Base-by-base conservation (phyloP, 2,888 invertebrate genomes). In the Deilephila elpenor region DNA sequence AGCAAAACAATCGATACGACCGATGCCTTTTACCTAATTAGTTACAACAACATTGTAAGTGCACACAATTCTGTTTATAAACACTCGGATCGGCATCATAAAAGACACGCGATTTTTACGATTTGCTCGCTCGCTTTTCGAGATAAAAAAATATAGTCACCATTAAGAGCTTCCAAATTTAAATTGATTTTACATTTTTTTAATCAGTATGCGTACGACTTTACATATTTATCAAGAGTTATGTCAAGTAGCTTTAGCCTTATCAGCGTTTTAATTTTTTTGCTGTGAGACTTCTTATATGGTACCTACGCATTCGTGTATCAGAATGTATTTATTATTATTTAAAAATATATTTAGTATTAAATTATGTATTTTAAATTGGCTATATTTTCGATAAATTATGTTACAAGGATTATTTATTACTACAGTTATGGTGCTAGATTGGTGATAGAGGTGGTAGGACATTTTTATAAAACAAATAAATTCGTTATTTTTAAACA, bases 11-110 rank as follows among this genome's bases (percentile, higher is more conserved):
- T 56, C 67, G 59, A 73, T 71, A 73, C 61, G 53, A 25, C 37
- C 25, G 59, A 73, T 62, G 32, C 60, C 73, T 73, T 73, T 73
- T 62, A 73, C 62, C 53, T 62, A 56, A 73, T 71, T 56, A 70
- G 61, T 34, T 73, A 53, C 20, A 11, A 25, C 67, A 17, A 67
- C 67, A 44, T 67, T 67, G 67, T 67, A 67, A 67, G 37, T 44
- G 64, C 67, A 25, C 14, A 64, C 4, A 11, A 67, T 51, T 67
- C 20, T 67, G 67, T 67, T n/a, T 67, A 51, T 67, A 67, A n/a
- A 25, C 25, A 64, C 20, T 44, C 37, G 14, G 37, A 67, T 20
- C 25, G 67, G 67, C 67, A 25, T 67, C 25, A 25, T 51, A 67
- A 67, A 44, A 67, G 67, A 51, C 51, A 67, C 25, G 67, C 51